Evolutionary conservation across 2,113 vertebrate species (phyloP).

Genomic region (Elephantulus edwardii): DNA sequence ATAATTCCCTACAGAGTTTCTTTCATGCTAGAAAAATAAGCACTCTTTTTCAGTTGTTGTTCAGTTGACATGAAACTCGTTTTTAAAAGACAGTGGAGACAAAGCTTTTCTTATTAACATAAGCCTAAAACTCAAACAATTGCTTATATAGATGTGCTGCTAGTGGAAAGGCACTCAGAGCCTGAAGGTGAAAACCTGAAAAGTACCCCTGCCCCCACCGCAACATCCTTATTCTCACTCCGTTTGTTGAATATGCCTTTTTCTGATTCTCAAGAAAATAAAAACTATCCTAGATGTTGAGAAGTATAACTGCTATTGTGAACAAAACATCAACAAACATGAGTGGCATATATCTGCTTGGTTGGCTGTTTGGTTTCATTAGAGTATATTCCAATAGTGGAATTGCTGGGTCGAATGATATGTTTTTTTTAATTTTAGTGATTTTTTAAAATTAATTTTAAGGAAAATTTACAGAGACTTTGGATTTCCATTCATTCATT

Average conservation of each 20-base stretch:
- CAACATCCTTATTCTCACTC: background rate
- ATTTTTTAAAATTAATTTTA: no score
- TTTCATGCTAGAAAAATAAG: background rate
- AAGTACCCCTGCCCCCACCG: rapidly evolving
- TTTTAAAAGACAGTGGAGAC: background rate
- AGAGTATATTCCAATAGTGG: no score
- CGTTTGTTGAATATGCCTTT: background rate
- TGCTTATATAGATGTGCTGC: background rate
- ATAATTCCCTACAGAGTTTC: background rate
- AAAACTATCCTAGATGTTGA: background rate
- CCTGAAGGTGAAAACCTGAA: background rate
- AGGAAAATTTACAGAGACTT: no score
- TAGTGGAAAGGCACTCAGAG: background rate
- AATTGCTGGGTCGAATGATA: no score
- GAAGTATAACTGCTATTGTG: background rate
- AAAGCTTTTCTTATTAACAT: background rate
- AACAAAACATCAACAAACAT: no score
- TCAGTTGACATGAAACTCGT: background rate
- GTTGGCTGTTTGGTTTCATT: no score
- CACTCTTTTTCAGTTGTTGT: background rate
- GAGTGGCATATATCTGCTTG: no score
- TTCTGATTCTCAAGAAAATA: background rate
- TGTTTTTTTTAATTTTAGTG: no score
- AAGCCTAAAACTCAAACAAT: background rate
- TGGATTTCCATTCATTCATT: no score